Evolutionary conservation across 2,797 vertebrate species (phyloP).

Genomic region (Sparidentex hasta): DNA sequence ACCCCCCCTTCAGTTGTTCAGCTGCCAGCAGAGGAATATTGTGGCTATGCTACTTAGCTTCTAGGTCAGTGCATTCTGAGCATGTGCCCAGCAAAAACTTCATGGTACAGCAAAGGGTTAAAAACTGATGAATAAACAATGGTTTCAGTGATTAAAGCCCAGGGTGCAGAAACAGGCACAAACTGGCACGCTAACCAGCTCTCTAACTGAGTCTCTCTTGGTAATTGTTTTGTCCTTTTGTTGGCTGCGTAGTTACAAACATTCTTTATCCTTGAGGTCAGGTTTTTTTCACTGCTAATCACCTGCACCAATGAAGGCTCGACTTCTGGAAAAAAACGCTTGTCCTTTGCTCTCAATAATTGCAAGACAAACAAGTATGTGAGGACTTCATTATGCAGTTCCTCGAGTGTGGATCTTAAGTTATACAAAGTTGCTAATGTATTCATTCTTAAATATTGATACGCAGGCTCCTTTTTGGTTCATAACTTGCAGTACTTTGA

Average conservation of each 20-base stretch:
- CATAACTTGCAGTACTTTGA: slow-evolving; percentile 16
- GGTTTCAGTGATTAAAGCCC: slow-evolving; percentile 62
- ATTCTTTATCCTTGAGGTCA: slow-evolving; percentile 33
- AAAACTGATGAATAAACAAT: slow-evolving; percentile 66
- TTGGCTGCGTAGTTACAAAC: slow-evolving; percentile 35
- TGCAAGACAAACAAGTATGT: slow-evolving; percentile 13
- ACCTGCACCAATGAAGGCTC: slow-evolving; percentile 4
- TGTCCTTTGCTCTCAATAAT: slow-evolving; percentile 20
- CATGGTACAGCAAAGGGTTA: slow-evolving; percentile 40
- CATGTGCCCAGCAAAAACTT: slow-evolving; percentile 2
- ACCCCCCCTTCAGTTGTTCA: slow-evolving; percentile 18
- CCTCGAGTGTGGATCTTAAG: not conserved
- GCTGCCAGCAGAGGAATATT: slow-evolving; percentile 8
- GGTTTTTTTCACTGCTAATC: slow-evolving; percentile 29
- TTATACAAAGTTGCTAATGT: slow-evolving; percentile 6
- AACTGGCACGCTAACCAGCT: slow-evolving; percentile 48
- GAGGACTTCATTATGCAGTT: slow-evolving; percentile 9
- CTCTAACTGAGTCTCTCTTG: slow-evolving; percentile 25
- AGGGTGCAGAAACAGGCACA: slow-evolving; percentile 39
- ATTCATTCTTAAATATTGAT: slow-evolving; percentile 4
- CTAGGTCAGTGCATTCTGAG: slow-evolving; percentile 5
- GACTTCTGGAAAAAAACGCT: not conserved
- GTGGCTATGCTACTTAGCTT: slow-evolving; percentile 6
- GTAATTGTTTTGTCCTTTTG: slow-evolving; percentile 36
- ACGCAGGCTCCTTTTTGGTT: slow-evolving; percentile 1